Percentiles rank a stretch among this genome's conserved stretches.
phyloP scores from a whole-genome alignment of 2,113 vertebrate species.

The Dicrurus megarhynchus region DNA sequence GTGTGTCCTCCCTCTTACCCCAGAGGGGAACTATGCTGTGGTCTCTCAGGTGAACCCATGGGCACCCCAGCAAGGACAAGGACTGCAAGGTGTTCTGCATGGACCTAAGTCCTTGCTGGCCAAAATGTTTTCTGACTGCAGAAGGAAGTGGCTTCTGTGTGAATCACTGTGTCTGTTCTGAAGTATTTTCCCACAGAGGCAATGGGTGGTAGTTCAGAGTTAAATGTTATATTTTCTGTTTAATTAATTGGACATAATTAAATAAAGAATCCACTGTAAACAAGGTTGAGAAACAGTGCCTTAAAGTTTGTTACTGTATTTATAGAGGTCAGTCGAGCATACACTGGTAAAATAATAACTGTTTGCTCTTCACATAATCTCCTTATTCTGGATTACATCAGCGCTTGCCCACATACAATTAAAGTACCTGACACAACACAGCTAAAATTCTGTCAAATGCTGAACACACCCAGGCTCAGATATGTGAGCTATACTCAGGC shows the following conservation, averaged over 20 bases:
- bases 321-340: background rate
- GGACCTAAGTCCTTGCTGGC: background rate
- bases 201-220: background rate
- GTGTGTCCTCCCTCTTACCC: background rate
- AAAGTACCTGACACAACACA: background rate
- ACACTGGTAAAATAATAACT: background rate
- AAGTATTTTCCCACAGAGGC: background rate
- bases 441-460: background rate
- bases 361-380: background rate
- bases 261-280: background rate
- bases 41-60: background rate
- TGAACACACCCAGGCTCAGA: background rate
- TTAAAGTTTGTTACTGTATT: background rate
- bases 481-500: background rate
- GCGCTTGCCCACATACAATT: background rate
- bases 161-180: background rate
- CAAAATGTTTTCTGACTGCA: background rate
- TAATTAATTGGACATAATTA: background rate
- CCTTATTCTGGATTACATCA: background rate
- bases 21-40: too few species aligned
- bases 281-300: background rate
- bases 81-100: background rate
- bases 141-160: background rate
- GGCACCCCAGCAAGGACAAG: fast-evolving
- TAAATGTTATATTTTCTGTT: background rate